These are phyloP conservation scores for Pilophorus perplexus DNA, from an alignment of 2,888 invertebrate genomes.

Conservation along the genomic window DNA sequence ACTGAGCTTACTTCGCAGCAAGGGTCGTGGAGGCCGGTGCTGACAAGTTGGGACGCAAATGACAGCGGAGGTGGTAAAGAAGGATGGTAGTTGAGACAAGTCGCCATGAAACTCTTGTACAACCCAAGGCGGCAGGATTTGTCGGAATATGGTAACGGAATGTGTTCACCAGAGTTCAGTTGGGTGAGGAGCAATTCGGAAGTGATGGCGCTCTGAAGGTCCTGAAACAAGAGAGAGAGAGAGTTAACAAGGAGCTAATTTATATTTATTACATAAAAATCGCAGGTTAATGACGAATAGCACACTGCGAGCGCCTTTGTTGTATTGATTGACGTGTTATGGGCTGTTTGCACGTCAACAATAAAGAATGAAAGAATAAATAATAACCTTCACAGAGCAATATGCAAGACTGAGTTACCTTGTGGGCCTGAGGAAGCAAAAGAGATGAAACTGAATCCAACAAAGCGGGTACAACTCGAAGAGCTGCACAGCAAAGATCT, in stretches of 20 bases:
- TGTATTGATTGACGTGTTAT: no score
- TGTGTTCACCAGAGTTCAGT: constrained; percentile 7
- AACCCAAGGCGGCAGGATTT: constrained; percentile 34
- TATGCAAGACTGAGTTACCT: constrained; percentile 6
- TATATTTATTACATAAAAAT: no score
- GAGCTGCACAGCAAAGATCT: constrained; percentile 34
- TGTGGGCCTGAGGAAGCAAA: constrained; percentile 18
- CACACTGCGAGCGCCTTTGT: no score
- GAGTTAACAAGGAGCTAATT: no score
- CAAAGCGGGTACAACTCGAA: constrained; percentile 19
- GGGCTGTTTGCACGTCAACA: no score
- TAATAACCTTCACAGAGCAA: no score
- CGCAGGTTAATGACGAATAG: no score
- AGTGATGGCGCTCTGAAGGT: neutral
- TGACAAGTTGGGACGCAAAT: constrained; percentile 28
- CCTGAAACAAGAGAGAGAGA: constrained; percentile 5
- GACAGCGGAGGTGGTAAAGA: constrained; percentile 38
- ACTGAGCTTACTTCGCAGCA: constrained; percentile 23
- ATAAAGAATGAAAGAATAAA: no score
- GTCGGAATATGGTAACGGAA: constrained; percentile 39
- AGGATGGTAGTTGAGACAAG: constrained; percentile 34
- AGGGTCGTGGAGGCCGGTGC: constrained; percentile 35
- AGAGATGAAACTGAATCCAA: constrained; percentile 31
- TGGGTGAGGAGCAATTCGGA: neutral
- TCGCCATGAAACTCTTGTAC: constrained; percentile 28